Conservation (phyloP, 2,888 invertebrate species). For the Polia nebulosa region DNA sequence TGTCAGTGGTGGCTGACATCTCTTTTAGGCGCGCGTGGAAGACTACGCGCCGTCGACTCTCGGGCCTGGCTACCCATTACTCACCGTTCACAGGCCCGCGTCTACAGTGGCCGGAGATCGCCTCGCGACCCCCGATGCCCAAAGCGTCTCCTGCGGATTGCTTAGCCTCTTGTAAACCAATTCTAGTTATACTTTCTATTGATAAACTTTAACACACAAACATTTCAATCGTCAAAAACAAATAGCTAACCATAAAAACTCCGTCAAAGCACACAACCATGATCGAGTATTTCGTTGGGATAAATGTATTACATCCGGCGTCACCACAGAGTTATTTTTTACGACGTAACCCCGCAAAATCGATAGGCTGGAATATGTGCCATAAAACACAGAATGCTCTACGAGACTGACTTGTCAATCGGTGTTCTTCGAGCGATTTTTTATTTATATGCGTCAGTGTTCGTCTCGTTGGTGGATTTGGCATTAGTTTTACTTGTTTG, state of each 20-base stretch:
- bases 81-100: no score
- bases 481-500: not conserved
- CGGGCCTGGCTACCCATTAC: no score
- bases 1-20: no score
- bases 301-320: slow-evolving; percentile 57
- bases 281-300: slow-evolving; percentile 24
- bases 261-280: slow-evolving; percentile 12
- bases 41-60: no score
- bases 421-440: slow-evolving; percentile 31
- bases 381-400: slow-evolving; percentile 49
- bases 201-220: not conserved
- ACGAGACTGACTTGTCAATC: slow-evolving; percentile 53
- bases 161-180: not conserved
- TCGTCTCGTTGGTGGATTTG: not conserved
- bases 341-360: slow-evolving; percentile 47
- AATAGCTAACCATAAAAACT: slow-evolving; percentile 1
- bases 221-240: slow-evolving; percentile 7
- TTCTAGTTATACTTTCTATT: not conserved
- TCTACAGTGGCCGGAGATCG: no score
- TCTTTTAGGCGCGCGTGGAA: no score
- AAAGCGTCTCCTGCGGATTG: no score
- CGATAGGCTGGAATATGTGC: slow-evolving; percentile 59
- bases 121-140: no score
- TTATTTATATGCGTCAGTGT: not conserved
- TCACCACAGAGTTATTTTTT: slow-evolving; percentile 57